These are phyloP conservation scores for Hyles euphorbiae DNA, from an alignment of 1,140 invertebrate species.

Conservation along the genomic window DNA sequence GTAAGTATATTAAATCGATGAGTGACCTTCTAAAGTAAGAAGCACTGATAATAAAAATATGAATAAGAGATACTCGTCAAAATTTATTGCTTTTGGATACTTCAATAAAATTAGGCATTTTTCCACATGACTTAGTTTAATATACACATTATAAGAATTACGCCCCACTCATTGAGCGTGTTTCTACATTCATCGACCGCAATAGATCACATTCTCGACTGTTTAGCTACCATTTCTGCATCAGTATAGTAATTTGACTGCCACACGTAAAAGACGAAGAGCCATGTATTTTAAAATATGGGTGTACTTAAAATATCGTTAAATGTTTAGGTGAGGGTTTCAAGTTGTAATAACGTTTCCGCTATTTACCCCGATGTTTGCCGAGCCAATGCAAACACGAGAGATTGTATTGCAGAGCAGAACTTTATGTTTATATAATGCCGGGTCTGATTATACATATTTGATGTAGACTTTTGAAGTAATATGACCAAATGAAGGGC, in stretches of 20 bases:
- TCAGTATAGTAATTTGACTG: background rate
- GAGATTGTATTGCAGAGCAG: slow-evolving; percentile 34
- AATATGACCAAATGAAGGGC: slow-evolving; percentile 3
- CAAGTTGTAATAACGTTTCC: slow-evolving; percentile 58
- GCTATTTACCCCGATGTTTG: slow-evolving; percentile 55
- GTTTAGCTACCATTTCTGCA: too few species aligned
- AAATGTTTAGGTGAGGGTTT: slow-evolving; percentile 22
- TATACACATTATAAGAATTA: slow-evolving; percentile 35
- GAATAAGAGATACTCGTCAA: too few species aligned
- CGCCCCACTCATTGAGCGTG: slow-evolving; percentile 36
- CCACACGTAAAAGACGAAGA: background rate
- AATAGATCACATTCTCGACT: background rate
- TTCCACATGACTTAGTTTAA: slow-evolving; percentile 27
- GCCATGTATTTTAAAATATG: slow-evolving; percentile 16
- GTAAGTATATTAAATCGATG: too few species aligned
- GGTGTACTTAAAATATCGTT: background rate
- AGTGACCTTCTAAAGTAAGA: too few species aligned
- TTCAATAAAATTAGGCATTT: too few species aligned
- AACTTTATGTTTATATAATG: slow-evolving; percentile 35
- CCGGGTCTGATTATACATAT: slow-evolving; percentile 24
- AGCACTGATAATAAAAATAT: too few species aligned
- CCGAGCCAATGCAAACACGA: slow-evolving; percentile 48
- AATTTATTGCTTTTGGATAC: too few species aligned
- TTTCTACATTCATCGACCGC: slow-evolving; percentile 23
- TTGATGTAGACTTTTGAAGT: slow-evolving; percentile 19